phyloP scores from a whole-genome alignment of 2,888 invertebrate species.

The Tholera decimalis region DNA sequence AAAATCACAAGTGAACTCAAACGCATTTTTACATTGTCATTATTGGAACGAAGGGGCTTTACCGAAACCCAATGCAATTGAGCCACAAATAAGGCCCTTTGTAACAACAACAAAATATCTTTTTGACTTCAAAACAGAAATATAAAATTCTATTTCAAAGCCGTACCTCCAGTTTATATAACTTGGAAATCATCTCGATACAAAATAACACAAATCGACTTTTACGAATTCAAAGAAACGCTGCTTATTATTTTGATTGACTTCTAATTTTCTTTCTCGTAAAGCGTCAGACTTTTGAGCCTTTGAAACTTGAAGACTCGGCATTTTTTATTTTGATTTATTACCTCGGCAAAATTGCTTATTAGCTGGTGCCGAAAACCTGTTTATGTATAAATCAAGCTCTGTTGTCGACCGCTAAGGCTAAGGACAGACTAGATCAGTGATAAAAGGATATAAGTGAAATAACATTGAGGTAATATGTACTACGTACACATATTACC shows the following conservation, averaged over 20 bases:
- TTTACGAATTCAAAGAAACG: conserved; percentile 13
- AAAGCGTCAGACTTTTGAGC: conserved; percentile 8
- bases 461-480: background rate
- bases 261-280: conserved; percentile 32
- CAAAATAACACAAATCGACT: conserved; percentile 19
- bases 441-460: background rate
- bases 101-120: background rate
- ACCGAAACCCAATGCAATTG: background rate
- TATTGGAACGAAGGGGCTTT: background rate
- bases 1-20: background rate
- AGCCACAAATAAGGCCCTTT: background rate
- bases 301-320: conserved; percentile 34
- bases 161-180: conserved; percentile 7
- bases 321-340: conserved; percentile 45
- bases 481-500: no score
- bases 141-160: conserved; percentile 4
- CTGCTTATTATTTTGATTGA: conserved; percentile 57
- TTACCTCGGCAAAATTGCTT: conserved; percentile 29
- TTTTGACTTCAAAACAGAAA: conserved; percentile 7
- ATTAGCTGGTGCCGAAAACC: conserved; percentile 29
- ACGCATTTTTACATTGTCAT: background rate
- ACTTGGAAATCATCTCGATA: conserved; percentile 20
- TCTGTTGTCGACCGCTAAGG: conserved; percentile 22
- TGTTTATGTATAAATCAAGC: conserved; percentile 24
- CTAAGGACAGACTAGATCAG: background rate